Base-by-base conservation (phyloP, 1,140 invertebrate species). In the Drosophila repletoides region DNA sequence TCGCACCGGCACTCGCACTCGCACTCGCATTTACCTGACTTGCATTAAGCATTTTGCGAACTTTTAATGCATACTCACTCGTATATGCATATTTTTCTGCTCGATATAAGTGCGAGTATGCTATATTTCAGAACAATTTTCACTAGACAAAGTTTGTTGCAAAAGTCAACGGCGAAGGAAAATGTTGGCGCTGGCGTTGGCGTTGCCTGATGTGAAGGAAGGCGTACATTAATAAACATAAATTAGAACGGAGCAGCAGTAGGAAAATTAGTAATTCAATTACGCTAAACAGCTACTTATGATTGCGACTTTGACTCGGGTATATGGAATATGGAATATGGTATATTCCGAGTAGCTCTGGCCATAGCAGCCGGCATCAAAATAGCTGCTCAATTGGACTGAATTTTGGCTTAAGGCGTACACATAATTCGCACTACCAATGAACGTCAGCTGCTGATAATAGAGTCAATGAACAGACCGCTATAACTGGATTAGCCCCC, bases 241-340 rank as follows among this genome's bases (percentile, higher is more conserved):
- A 84, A 77, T 77, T 84, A 64, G 58, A 45, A 17, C 26, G 22
- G 7, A 15, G 59, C 48, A n/a, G n/a, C n/a, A n/a, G n/a, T n/a
- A n/a, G 41, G 41, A 66, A 74, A 77, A 84, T 79, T 79, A 73
- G 70, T 84, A 72, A 79, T 77, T 84, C 80, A 84, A 84, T 84
- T 84, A 72, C 41, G 61, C 52, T 68, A 84, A 86, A 75, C 58
- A 86, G 74, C 70, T 52, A 43, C 52, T 51, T 51, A 45, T 24
- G 65, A 59, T 45, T 48, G 17, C 36, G 29, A 22, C 59, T 63
- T 43, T 61, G 58, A 61, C 58, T 21, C 0, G 7, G 22, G 36
- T 14, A 33, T 45, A 61, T 45, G 34, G 34, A 17, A 45, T 41
- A 14, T 7, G 9, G 43, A 14, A 61, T 12, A 29, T 14, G n/a